Conservation (phyloP, 2,888 invertebrate species). For the Drosophila demipolita region DNA sequence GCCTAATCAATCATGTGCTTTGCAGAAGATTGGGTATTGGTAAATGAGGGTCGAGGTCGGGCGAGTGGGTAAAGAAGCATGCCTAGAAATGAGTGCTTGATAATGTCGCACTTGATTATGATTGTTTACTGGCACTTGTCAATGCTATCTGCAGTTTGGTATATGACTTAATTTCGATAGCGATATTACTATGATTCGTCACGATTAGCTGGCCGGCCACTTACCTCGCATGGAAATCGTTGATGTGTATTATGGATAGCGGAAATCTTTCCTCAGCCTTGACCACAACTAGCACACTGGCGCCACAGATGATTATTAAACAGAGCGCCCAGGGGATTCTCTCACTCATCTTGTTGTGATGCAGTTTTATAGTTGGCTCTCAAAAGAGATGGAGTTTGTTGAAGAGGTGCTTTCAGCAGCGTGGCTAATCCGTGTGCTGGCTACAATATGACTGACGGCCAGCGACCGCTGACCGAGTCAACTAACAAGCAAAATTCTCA, state of each 20-base stretch:
- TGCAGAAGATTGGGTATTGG: background rate
- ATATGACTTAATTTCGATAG: constrained; percentile 1
- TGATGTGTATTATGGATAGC: constrained; percentile 83
- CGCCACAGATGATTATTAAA: constrained; percentile 4
- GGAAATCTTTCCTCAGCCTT: constrained; percentile 75
- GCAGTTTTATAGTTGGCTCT: background rate
- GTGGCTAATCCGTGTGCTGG: constrained; percentile 43
- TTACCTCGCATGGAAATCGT: constrained; percentile 84
- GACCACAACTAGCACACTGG: constrained; percentile 4
- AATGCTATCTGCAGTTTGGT: constrained; percentile 21
- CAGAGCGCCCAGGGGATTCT: background rate
- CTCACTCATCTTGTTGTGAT: background rate
- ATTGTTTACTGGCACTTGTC: constrained; percentile 34
- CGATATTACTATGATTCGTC: background rate
- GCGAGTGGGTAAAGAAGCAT: background rate
- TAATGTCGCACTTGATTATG: constrained; percentile 32
- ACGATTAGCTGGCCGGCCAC: background rate
- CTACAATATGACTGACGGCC: constrained; percentile 50
- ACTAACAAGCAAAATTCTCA: background rate
- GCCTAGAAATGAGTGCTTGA: background rate
- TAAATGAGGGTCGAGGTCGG: background rate
- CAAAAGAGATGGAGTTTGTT: background rate
- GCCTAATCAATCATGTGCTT: background rate
- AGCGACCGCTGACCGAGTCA: background rate
- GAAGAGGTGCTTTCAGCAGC: background rate